Percentiles rank a stretch among this genome's conserved stretches.
phyloP scores from a whole-genome alignment of 2,888 invertebrate genomes.

The Phyto melanocephala region DNA sequence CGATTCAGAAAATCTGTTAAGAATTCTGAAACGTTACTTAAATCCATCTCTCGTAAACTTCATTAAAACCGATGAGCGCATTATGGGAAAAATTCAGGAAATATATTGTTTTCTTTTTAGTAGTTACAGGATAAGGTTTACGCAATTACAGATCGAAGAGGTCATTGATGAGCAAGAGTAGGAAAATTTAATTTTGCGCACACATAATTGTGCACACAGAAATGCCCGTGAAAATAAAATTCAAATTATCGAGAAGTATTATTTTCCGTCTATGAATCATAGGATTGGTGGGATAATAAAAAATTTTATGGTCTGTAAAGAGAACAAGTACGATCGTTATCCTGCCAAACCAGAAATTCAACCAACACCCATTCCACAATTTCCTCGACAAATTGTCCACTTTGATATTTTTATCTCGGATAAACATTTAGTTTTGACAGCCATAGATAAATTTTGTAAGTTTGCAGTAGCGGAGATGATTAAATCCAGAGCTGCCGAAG shows the following conservation, averaged over 20 bases:
- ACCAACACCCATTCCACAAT: not conserved
- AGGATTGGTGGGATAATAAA: not conserved
- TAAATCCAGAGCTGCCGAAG: slow-evolving; percentile 5
- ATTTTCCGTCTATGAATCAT: no score
- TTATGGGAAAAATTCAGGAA: not conserved
- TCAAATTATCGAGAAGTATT: no score
- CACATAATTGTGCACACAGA: no score
- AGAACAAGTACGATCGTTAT: slow-evolving; percentile 22
- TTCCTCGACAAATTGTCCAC: not conserved
- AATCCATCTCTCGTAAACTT: slow-evolving; percentile 16
- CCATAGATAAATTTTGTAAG: not conserved
- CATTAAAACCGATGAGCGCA: not conserved
- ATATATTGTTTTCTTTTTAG: not conserved
- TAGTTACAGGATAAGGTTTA: not conserved
- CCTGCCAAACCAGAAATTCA: not conserved
- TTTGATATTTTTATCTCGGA: not conserved
- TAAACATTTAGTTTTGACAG: not conserved
- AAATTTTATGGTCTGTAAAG: slow-evolving; percentile 29
- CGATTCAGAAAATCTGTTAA: not conserved
- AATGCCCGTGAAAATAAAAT: no score
- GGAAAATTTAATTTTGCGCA: no score
- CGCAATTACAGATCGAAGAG: no score
- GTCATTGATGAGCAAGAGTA: no score
- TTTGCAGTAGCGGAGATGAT: not conserved
- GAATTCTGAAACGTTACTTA: not conserved